Evolutionary conservation across 2,797 vertebrate species (phyloP).

Genomic region (Kryptolebias ocellatus): DNA sequence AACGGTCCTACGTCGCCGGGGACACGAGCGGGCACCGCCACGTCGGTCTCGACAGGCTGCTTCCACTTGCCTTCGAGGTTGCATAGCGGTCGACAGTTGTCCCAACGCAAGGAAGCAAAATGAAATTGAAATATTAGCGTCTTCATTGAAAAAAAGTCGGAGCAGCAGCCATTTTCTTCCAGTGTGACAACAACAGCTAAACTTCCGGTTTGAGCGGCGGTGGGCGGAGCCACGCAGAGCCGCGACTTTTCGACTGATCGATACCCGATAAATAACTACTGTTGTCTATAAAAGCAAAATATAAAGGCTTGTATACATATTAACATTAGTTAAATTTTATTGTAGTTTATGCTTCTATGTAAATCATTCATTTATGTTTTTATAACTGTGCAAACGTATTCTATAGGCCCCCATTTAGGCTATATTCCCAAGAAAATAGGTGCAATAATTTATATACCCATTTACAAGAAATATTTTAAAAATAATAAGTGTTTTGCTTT

Average conservation of each 20-base stretch:
- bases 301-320: too few species aligned
- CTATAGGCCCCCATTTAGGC: too few species aligned
- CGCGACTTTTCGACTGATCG: background rate
- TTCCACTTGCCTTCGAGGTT: constrained; percentile 77
- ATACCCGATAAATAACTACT: background rate
- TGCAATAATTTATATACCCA: too few species aligned
- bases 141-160: constrained; percentile 86
- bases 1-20: constrained; percentile 32
- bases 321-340: too few species aligned
- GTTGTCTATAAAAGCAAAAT: too few species aligned
- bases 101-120: constrained; percentile 72
- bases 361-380: too few species aligned
- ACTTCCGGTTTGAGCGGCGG: constrained; percentile 80
- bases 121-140: constrained; percentile 79
- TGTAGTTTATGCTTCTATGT: too few species aligned
- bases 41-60: constrained; percentile 32
- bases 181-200: constrained; percentile 88
- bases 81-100: constrained; percentile 76
- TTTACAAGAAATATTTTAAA: too few species aligned
- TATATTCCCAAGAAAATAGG: too few species aligned
- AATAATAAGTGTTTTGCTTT: too few species aligned
- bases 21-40: constrained; percentile 31
- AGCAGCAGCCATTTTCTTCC: constrained; percentile 87
- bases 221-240: constrained; percentile 66
- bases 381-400: too few species aligned